Percentiles rank a stretch among this genome's conserved stretches.
Conservation (phyloP, 2,113 vertebrate genomes). For the Forbesichthys papilliferus region DNA sequence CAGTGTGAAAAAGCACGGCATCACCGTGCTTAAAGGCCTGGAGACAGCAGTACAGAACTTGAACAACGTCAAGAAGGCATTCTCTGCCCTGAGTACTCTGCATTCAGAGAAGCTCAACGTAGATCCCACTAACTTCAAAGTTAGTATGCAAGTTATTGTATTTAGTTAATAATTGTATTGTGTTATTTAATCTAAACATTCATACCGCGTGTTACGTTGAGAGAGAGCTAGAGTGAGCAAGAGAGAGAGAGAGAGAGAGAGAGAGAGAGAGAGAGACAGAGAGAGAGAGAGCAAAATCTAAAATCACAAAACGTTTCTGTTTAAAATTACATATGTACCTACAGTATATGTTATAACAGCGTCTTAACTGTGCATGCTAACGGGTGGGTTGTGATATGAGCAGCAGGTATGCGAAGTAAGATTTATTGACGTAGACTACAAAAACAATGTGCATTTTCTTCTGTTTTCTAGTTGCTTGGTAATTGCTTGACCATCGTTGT, state of each 20-base stretch:
- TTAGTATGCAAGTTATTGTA: conserved; percentile 34
- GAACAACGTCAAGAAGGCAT: conserved; percentile 62
- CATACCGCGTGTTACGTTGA: not conserved
- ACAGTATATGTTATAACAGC: no score
- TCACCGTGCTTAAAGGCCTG: conserved; percentile 70
- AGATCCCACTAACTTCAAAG: conserved; percentile 85
- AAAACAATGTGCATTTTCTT: not conserved
- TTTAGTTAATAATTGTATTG: not conserved
- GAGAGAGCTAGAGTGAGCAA: no score
- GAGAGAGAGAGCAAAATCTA: no score
- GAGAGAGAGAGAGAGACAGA: no score
- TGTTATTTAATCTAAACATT: no score
- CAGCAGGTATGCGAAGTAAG: not conserved
- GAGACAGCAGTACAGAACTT: conserved; percentile 70
- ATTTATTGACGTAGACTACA: not conserved
- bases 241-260: no score
- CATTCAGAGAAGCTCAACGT: conserved; percentile 82
- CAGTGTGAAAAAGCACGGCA: conserved; percentile 73
- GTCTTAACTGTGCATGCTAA: no score
- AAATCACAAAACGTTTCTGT: no score
- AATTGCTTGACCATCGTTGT: not conserved
- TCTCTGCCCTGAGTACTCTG: conserved; percentile 76
- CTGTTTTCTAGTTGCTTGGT: not conserved
- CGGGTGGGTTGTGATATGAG: no score
- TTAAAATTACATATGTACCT: no score